Percentiles rank a stretch among this genome's conserved stretches.
Conservation (phyloP, 2,797 vertebrate genomes). For the Trichosurus vulpecula region DNA sequence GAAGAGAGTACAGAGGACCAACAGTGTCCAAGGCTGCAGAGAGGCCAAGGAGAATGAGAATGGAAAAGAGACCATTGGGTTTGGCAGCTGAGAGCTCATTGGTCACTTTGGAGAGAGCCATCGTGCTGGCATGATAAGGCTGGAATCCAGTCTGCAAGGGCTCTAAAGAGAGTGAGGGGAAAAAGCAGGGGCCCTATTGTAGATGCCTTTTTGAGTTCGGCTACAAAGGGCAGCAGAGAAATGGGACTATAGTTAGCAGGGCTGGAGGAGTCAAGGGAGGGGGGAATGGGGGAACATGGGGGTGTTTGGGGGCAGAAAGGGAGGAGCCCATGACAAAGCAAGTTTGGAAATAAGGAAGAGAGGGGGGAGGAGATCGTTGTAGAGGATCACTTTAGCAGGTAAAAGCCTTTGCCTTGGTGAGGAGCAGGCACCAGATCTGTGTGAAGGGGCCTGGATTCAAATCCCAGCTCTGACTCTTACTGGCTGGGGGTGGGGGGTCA, state of each 20-base stretch:
- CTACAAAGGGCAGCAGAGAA: background rate
- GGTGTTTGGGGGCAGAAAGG: too few species aligned
- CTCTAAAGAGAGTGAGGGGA: background rate
- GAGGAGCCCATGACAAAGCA: too few species aligned
- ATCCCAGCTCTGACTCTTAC: background rate
- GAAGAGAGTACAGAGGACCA: background rate
- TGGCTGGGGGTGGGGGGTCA: background rate
- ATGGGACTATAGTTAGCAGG: too few species aligned
- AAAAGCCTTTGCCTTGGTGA: background rate
- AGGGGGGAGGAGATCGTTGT: too few species aligned
- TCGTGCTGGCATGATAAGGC: background rate
- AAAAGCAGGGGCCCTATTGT: background rate
- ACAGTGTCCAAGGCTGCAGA: too few species aligned
- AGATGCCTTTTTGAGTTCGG: background rate
- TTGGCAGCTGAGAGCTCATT: background rate
- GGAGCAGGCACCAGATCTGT: too few species aligned
- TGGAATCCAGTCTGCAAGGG: background rate
- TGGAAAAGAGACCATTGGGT: background rate
- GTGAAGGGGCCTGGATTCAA: background rate
- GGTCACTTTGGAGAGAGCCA: background rate
- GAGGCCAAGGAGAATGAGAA: too few species aligned
- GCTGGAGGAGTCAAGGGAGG: background rate
- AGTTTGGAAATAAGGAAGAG: background rate
- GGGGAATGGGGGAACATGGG: too few species aligned
- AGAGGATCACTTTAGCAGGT: background rate